These are phyloP conservation scores for Acrobasis consociella DNA, from an alignment of 2,888 invertebrate genomes.

Conservation along the genomic window DNA sequence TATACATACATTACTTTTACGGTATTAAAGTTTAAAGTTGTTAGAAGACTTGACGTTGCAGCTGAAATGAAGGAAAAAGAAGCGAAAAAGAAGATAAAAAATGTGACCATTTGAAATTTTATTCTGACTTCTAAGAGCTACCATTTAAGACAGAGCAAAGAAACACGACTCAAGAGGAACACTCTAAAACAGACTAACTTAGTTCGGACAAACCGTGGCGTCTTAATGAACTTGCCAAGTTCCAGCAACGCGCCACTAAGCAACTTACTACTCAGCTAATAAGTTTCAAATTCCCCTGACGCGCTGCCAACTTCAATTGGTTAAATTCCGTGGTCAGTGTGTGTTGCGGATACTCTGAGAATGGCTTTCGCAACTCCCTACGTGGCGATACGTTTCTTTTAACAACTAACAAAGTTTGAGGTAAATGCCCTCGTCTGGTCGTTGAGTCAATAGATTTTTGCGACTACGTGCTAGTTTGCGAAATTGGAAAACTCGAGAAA, in stretches of 20 bases:
- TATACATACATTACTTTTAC: no score
- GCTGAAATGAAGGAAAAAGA: no score
- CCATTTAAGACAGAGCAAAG: not conserved
- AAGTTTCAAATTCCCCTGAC: conserved; percentile 45
- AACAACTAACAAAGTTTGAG: conserved; percentile 18
- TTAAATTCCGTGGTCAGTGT: conserved; percentile 52
- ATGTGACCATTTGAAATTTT: no score
- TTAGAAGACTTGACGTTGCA: no score
- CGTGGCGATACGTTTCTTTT: conserved; percentile 19
- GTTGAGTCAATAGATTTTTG: conserved; percentile 8
- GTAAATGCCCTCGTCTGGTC: conserved; percentile 13
- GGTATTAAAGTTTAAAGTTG: no score
- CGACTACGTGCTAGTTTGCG: conserved; percentile 1
- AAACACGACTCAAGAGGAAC: not conserved
- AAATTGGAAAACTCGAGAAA: not conserved
- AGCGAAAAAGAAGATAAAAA: no score
- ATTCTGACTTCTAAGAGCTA: no score
- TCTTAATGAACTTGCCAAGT: conserved; percentile 75
- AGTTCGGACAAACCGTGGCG: conserved; percentile 68
- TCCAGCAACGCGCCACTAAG: conserved; percentile 44
- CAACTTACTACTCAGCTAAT: conserved; percentile 43
- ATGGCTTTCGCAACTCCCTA: conserved; percentile 14
- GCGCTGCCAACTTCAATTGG: conserved; percentile 30
- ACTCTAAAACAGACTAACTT: conserved; percentile 37
- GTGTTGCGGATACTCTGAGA: conserved; percentile 25